These are phyloP conservation scores for Acanthurus tractus DNA, from an alignment of 2,797 vertebrate genomes.

Conservation along the genomic window DNA sequence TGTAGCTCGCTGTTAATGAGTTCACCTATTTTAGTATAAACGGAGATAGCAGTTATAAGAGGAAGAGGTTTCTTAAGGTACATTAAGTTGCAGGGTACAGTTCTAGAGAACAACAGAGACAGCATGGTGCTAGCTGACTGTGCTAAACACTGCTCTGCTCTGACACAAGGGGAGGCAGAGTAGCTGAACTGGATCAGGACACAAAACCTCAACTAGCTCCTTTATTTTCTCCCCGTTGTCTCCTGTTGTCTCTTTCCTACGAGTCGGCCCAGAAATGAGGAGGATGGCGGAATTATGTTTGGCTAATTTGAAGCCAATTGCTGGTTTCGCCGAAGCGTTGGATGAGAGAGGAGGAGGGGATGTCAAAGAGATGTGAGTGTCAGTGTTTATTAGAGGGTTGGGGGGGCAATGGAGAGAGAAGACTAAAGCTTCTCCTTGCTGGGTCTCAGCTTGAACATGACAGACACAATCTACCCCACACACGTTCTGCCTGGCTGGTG, in stretches of 20 bases:
- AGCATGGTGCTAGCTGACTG: slow-evolving; percentile 73
- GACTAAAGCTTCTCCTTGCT: slow-evolving; percentile 58
- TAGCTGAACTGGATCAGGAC: slow-evolving; percentile 59
- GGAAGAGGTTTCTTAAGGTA: slow-evolving; percentile 68
- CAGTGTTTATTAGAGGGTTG: slow-evolving; percentile 83
- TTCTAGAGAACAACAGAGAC: slow-evolving; percentile 82
- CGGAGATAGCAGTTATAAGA: slow-evolving; percentile 32
- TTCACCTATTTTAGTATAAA: slow-evolving; percentile 8
- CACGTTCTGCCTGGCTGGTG: slow-evolving; percentile 37
- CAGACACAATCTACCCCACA: slow-evolving; percentile 64
- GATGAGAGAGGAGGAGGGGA: slow-evolving; percentile 65
- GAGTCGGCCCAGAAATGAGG: slow-evolving; percentile 55
- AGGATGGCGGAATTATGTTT: slow-evolving; percentile 80
- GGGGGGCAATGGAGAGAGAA: slow-evolving; percentile 50
- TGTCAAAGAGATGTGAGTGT: slow-evolving; percentile 73
- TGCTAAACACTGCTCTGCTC: slow-evolving; percentile 71
- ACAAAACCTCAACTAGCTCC: slow-evolving; percentile 44
- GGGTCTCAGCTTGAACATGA: slow-evolving; percentile 78
- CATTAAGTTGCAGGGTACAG: slow-evolving; percentile 72
- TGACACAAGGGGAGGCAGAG: slow-evolving; percentile 62
- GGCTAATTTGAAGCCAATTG: slow-evolving; percentile 85
- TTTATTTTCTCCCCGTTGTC: slow-evolving; percentile 65
- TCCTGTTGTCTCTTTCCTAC: slow-evolving; percentile 36
- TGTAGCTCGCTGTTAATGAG: neutral
- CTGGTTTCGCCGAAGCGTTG: slow-evolving; percentile 69